phyloP scores from a whole-genome alignment of 2,797 vertebrate species.

The Triplophysa bombifrons region DNA sequence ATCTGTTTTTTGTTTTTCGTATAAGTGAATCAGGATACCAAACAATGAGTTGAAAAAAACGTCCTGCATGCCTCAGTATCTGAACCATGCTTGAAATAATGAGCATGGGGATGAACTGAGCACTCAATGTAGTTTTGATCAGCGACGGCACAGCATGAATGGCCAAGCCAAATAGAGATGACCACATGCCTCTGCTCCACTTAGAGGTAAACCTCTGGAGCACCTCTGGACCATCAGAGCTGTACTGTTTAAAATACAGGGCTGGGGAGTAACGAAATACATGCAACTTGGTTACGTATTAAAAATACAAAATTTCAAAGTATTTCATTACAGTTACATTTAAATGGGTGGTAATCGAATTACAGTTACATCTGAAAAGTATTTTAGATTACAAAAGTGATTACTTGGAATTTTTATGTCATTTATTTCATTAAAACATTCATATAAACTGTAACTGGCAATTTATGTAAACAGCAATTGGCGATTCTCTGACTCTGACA shows the following conservation, averaged over 20 bases:
- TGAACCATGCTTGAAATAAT: slow-evolving; percentile 48
- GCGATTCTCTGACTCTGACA: no score
- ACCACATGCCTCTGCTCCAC: slow-evolving; percentile 33
- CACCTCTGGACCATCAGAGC: slow-evolving; percentile 40
- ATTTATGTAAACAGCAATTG: no score
- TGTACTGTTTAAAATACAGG: neutral
- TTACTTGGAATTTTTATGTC: no score
- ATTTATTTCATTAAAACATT: no score
- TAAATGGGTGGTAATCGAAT: no score
- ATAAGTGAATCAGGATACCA: neutral
- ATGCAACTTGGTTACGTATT: no score
- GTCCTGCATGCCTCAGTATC: slow-evolving; percentile 40
- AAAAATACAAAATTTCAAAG: no score
- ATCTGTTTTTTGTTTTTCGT: slow-evolving; percentile 5
- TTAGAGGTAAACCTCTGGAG: slow-evolving; percentile 26
- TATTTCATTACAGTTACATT: no score
- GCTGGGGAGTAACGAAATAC: no score
- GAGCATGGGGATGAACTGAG: slow-evolving; percentile 36
- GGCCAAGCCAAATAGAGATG: slow-evolving; percentile 24
- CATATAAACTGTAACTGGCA: no score
- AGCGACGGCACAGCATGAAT: slow-evolving; percentile 29
- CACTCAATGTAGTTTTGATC: slow-evolving; percentile 37
- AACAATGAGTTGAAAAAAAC: neutral
- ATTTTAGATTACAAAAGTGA: no score
- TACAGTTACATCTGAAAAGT: no score